Percentiles rank a stretch among this genome's conserved stretches.
These are phyloP conservation scores for Diabrotica undecimpunctata DNA, from an alignment of 1,140 invertebrate species.

Conservation along the genomic window DNA sequence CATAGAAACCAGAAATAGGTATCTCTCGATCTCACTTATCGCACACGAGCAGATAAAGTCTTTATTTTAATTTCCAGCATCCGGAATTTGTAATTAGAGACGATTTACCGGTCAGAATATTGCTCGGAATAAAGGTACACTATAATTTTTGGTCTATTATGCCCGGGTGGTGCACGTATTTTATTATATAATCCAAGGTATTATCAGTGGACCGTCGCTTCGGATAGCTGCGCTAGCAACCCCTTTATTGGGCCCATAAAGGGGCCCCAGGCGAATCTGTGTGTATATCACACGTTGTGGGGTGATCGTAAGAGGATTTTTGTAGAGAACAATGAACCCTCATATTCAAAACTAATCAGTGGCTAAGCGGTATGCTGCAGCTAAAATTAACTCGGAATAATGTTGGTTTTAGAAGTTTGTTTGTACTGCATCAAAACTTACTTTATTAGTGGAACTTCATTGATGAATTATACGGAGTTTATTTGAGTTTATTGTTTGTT, in stretches of 20 bases:
- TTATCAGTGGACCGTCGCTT: constrained; percentile 29
- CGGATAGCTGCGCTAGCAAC: constrained; percentile 22
- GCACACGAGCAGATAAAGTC: neutral
- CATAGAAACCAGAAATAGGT: neutral
- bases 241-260: constrained; percentile 35
- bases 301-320: neutral
- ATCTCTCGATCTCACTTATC: neutral
- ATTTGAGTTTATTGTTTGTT: too few relatives aligned
- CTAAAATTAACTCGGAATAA: too few relatives aligned
- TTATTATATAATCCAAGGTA: constrained; percentile 31
- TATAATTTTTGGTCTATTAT: constrained; percentile 30
- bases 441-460: too few relatives aligned
- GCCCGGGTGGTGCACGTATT: constrained; percentile 29
- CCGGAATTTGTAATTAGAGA: constrained; percentile 1
- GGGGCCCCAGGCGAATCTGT: constrained; percentile 22
- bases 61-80: neutral
- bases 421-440: too few relatives aligned
- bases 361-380: too few relatives aligned
- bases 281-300: neutral
- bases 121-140: constrained; percentile 6
- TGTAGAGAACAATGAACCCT: too few relatives aligned
- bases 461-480: too few relatives aligned
- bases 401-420: too few relatives aligned
- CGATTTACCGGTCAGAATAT: constrained; percentile 7
- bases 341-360: too few relatives aligned